Base-by-base conservation (phyloP, 2,888 invertebrate species). In the Tetrapedia diversipes region DNA sequence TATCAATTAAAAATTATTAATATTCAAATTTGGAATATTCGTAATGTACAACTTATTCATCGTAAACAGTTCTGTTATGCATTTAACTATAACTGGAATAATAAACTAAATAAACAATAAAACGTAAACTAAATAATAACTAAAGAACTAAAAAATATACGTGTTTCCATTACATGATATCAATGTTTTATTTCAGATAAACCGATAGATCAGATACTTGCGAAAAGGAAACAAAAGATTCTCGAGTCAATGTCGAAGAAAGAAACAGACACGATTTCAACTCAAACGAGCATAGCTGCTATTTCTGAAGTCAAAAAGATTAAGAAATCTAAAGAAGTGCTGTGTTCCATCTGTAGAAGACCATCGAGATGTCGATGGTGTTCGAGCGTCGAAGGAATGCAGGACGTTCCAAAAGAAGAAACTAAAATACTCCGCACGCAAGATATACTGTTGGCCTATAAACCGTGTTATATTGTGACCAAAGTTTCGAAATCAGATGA, bases 381-480 rank as follows among this genome's bases (percentile, higher is more conserved):
- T 61, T 27, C 37, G 19, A 22, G 24, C 0, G 54, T 54, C 2
- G 27, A 69, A 7, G 67, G 71, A 6, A 14, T 56, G 3, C 24
- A 37, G 3, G 37, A 29, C 16, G 11, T 27, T 4, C 34, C 63
- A 6, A 14, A 4, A 11, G 37, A 69, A 41, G 74, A 72, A 0
- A 19, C 24, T 24, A 75, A 77, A 63, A 67, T 75, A 11, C 76
- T 82, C 14, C 76, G 79, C 32, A 88, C 88, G 0, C 81, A 81
- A 56, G 85, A 88, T 37, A 87, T 88, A 67, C 59, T 88, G 3
- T 37, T 88, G 10, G 79, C 86, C 22, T 86, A 86, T 22, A 84
- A 81, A 45, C 84, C 86, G 2, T 86, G 86, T 45, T 86, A 84
- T 29, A 69, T 84, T 14, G 67, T 82, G 6, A 76, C 81, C 11